Evolutionary conservation across 2,113 vertebrate genomes (phyloP).

Genomic region (Mungos mungo): DNA sequence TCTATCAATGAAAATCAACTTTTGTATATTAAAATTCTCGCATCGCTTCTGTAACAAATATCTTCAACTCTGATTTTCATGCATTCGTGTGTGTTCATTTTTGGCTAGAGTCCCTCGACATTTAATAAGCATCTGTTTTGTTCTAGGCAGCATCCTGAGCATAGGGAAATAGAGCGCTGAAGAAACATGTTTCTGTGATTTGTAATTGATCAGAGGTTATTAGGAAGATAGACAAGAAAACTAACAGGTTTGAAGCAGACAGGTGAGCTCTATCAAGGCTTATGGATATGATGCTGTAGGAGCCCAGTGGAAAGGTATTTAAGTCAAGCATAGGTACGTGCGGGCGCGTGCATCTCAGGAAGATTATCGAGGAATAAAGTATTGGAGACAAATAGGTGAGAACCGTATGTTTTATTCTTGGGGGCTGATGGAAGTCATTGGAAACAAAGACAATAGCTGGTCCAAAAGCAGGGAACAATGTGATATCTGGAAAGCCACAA

Average conservation of each 20-base stretch:
- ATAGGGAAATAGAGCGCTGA: background rate
- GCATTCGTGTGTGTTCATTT: background rate
- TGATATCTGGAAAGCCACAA: background rate
- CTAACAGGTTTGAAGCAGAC: background rate
- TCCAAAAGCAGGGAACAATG: background rate
- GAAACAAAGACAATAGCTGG: background rate
- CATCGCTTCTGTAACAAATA: background rate
- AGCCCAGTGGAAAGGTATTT: background rate
- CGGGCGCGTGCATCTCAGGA: background rate
- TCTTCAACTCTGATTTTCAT: background rate
- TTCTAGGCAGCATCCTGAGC: background rate
- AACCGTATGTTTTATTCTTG: background rate
- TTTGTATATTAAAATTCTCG: background rate
- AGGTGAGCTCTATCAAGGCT: background rate
- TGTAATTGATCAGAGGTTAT: background rate
- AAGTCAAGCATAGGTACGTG: background rate
- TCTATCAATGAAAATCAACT: background rate
- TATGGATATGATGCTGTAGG: background rate
- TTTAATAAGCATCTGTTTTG: background rate
- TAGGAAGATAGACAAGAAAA: background rate
- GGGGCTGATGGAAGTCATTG: background rate
- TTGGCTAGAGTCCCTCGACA: background rate
- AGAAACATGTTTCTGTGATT: background rate
- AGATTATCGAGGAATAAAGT: background rate
- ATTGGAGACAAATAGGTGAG: background rate